Percentiles rank a stretch among this genome's conserved stretches.
phyloP scores from a whole-genome alignment of 53 echinoderm and acorn worm genomes.

The Luidia sarsii region DNA sequence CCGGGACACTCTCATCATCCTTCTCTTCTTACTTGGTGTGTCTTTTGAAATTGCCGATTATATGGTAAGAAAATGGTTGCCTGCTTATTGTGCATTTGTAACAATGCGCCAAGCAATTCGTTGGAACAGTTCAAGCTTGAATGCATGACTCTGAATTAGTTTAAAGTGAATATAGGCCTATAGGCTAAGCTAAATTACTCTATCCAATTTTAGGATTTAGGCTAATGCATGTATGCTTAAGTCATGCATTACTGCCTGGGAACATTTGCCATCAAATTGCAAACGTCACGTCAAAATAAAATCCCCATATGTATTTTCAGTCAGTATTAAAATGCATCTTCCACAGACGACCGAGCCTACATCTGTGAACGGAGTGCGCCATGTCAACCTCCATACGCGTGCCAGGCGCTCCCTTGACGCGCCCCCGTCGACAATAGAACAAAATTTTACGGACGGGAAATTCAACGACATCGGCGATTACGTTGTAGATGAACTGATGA shows the following conservation, averaged over 20 bases:
- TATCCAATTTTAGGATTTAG: too few relatives aligned
- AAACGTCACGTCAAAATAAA: not conserved
- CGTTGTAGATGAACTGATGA: slow-evolving; percentile 15
- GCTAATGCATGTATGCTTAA: too few relatives aligned
- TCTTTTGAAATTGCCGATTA: slow-evolving; percentile 22
- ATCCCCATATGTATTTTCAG: not conserved
- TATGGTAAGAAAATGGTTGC: slow-evolving; percentile 15
- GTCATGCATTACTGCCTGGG: too few relatives aligned
- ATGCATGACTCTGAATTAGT: too few relatives aligned
- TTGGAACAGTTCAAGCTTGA: too few relatives aligned
- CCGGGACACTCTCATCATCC: slow-evolving; percentile 36
- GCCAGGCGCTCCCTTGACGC: slow-evolving; percentile 16
- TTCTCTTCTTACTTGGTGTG: slow-evolving; percentile 31
- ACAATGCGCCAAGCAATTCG: too few relatives aligned
- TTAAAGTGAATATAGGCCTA: too few relatives aligned
- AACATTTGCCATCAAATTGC: too few relatives aligned
- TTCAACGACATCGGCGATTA: slow-evolving; percentile 26
- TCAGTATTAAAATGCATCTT: not conserved
- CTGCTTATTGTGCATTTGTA: too few relatives aligned
- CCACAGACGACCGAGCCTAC: not conserved
- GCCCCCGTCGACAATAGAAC: not conserved
- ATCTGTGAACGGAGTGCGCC: not conserved
- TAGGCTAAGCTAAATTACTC: too few relatives aligned
- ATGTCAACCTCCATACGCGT: not conserved
- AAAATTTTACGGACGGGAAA: slow-evolving; percentile 24